These are phyloP conservation scores for Polylopha cassiicola DNA, from an alignment of 2,888 invertebrate species.

Conservation along the genomic window DNA sequence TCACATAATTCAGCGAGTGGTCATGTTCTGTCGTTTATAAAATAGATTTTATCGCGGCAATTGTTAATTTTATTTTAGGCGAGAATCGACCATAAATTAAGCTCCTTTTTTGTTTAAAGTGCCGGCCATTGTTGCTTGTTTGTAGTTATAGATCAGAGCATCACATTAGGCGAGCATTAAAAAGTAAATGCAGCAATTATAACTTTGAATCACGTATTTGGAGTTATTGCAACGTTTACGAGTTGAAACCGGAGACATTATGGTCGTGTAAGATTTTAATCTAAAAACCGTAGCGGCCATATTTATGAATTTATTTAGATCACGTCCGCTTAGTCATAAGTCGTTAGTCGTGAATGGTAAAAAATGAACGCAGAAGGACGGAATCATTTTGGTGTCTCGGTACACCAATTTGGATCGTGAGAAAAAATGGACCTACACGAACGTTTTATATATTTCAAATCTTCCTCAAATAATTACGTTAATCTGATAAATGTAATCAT, in stretches of 20 bases:
- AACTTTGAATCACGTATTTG: slow-evolving; percentile 63
- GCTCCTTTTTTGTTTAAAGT: slow-evolving; percentile 13
- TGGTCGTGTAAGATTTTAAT: slow-evolving; percentile 63
- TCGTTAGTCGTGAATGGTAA: slow-evolving; percentile 54
- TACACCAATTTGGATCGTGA: slow-evolving; percentile 54
- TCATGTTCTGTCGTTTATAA: slow-evolving; percentile 11
- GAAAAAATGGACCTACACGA: slow-evolving; percentile 44
- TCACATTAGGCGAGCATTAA: slow-evolving; percentile 37
- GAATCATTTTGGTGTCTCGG: slow-evolving; percentile 45
- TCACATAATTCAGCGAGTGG: slow-evolving; percentile 12
- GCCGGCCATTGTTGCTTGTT: no score
- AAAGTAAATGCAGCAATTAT: slow-evolving; percentile 45
- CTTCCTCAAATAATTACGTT: slow-evolving; percentile 39
- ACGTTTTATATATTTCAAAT: slow-evolving; percentile 23
- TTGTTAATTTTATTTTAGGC: slow-evolving; percentile 21
- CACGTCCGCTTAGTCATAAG: slow-evolving; percentile 67
- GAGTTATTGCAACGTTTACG: slow-evolving; percentile 63
- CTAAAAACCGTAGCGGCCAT: slow-evolving; percentile 48
- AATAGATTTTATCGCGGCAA: slow-evolving; percentile 15
- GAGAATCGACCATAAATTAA: slow-evolving; percentile 16
- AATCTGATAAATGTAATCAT: slow-evolving; percentile 60
- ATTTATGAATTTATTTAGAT: slow-evolving; percentile 60
- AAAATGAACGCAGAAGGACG: slow-evolving; percentile 52
- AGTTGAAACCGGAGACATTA: slow-evolving; percentile 51
- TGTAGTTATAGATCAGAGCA: slow-evolving; percentile 8